Evolutionary conservation across 2,797 vertebrate genomes (phyloP).

Genomic region (Emydoidea blandingii): DNA sequence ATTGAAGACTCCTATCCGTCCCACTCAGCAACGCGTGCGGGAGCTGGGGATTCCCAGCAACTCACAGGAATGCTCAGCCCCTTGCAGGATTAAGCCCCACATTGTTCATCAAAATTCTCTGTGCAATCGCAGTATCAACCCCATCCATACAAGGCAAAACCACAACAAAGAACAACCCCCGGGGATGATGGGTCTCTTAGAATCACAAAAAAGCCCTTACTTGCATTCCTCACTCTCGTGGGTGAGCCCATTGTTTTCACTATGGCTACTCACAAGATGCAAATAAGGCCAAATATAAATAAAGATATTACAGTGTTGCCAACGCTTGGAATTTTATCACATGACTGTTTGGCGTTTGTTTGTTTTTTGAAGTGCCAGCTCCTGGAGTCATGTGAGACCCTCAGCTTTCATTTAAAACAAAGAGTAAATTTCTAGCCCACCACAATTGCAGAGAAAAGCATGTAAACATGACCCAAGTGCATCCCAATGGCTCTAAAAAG

Average conservation of each 20-base stretch:
- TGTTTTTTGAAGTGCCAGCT: neutral
- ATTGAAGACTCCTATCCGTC: neutral
- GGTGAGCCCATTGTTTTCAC: neutral
- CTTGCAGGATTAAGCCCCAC: neutral
- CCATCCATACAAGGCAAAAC: neutral
- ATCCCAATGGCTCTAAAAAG: neutral
- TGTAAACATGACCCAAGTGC: neutral
- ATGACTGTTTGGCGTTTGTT: neutral
- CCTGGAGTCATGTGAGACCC: neutral
- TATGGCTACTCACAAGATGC: rapidly evolving
- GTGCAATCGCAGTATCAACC: rapidly evolving
- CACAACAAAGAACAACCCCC: neutral
- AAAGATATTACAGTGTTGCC: neutral
- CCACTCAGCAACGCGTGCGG: neutral
- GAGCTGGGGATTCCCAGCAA: neutral
- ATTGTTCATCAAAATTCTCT: neutral
- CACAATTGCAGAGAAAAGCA: neutral
- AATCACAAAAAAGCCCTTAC: neutral
- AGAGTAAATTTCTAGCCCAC: neutral
- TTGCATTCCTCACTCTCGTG: too few relatives aligned
- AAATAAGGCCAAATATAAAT: neutral
- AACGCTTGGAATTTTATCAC: neutral
- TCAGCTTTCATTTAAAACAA: neutral
- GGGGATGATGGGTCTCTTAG: too few relatives aligned
- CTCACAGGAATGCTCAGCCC: neutral